Base-by-base conservation (phyloP, 2,888 invertebrate genomes). In the Arrhopalites spinosus region DNA sequence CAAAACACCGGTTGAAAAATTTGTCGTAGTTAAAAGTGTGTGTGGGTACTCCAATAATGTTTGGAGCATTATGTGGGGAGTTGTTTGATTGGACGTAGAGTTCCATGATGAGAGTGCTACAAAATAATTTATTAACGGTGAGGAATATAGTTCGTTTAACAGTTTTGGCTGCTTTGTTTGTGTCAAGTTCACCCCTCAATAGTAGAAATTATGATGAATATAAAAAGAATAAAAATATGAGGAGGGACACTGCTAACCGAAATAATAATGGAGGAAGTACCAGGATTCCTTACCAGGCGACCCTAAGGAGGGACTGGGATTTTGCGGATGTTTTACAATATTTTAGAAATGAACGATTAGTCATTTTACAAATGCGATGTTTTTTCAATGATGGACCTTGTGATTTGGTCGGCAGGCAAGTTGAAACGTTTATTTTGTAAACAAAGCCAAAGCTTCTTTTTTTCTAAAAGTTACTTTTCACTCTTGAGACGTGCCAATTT, bases 261-360 rank as follows among this genome's bases (percentile, higher is more conserved):
- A 68, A 59, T 43, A 25, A 56, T 23, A 56, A 59, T 20, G 74
- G 67, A 1, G 64, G 64, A 1, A 50, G 36, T 17, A 50, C 47
- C 15, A 27, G 63, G 17, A 20, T 63, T 5, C 61, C 67, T 8
- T 11, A 68, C 2, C 69, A 68, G 0, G 36, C 70, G 0, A 47
- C 45, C n/a, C n/a, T 75, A 11, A 27, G 30, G 17, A 8, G 63
- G 20, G 70, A 70, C 70, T 75, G 75, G 75, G 75, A 75, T 30
- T 75, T 75, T 70, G 75, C 70, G 3, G 75, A 75, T 50, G 75
- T 75, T 13, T 61, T 75, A 0, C 75, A 75, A 23, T 75, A 75
- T 59, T 75, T 75, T 45, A 23, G 75, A 2, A 75, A 75, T 63
- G 75, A 75, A 47, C 30, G 75, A 3, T 69, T 75, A 61, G 75